These are phyloP conservation scores for Astyanax mexicanus DNA, from an alignment of 2,797 vertebrate genomes.

Conservation along the genomic window DNA sequence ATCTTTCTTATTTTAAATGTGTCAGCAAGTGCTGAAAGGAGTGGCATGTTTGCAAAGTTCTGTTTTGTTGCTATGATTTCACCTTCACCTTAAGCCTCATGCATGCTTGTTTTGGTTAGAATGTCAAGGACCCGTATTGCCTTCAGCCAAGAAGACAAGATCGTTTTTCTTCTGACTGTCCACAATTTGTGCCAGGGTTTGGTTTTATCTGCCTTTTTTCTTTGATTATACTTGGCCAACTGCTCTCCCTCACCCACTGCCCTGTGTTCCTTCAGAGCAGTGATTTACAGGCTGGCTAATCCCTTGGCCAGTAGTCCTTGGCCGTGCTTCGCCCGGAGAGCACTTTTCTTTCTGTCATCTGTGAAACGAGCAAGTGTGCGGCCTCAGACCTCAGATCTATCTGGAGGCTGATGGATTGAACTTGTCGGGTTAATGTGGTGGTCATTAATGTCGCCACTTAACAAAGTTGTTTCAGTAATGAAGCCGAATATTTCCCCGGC, in stretches of 20 bases:
- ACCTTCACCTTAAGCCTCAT: neutral
- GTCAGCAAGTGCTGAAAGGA: neutral
- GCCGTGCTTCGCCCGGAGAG: constrained; percentile 9
- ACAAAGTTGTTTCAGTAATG: constrained; percentile 55
- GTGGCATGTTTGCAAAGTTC: neutral
- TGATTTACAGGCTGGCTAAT: constrained; percentile 5
- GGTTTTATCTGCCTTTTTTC: constrained; percentile 17
- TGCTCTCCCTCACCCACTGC: neutral
- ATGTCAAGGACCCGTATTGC: neutral
- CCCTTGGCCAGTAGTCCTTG: constrained; percentile 32
- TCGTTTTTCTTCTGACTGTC: constrained; percentile 17
- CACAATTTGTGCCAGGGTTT: constrained; percentile 1
- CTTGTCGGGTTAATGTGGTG: constrained; percentile 47
- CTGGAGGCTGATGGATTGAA: constrained; percentile 48
- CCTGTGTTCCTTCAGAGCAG: constrained; percentile 22
- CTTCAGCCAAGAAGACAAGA: constrained; percentile 6
- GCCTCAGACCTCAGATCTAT: constrained; percentile 9
- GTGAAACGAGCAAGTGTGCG: constrained; percentile 9
- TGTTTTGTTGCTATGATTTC: neutral
- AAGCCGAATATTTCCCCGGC: constrained; percentile 27
- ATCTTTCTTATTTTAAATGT: neutral
- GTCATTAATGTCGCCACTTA: constrained; percentile 59
- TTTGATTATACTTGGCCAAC: neutral
- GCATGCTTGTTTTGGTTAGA: neutral
- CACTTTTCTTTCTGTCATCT: constrained; percentile 2